A percentile compares a stretch with the other conserved stretches of the same genome.
Conservation (phyloP, 2,113 vertebrate genomes). For the Smithornis capensis region DNA sequence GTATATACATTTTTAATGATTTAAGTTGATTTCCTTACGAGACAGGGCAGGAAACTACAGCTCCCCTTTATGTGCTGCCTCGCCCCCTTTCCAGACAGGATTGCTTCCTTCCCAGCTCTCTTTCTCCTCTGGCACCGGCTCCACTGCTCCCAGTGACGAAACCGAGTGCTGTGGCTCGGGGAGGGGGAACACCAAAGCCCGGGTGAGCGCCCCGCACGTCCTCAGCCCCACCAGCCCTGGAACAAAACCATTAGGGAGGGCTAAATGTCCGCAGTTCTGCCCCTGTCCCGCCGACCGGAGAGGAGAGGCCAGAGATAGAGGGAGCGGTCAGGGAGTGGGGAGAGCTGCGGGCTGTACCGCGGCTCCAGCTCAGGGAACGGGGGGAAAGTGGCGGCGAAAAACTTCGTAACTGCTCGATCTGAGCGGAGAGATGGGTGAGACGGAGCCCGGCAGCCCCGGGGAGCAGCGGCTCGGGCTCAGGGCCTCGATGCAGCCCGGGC, state of each 20-base stretch:
- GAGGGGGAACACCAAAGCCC: neutral
- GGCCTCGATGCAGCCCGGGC: neutral
- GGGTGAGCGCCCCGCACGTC: neutral
- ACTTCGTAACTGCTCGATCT: neutral
- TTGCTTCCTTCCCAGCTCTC: neutral
- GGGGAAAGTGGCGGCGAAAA: neutral
- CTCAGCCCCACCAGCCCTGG: neutral
- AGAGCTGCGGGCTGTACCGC: neutral
- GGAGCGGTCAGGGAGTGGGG: neutral
- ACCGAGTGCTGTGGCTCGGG: neutral
- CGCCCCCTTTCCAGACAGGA: neutral
- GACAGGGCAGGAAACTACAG: slow-evolving; percentile 10
- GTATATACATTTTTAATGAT: neutral
- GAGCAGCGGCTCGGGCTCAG: neutral
- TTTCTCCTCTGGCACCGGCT: neutral
- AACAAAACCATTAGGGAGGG: neutral
- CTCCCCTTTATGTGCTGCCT: neutral
- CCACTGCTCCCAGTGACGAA: neutral
- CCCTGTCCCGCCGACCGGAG: neutral
- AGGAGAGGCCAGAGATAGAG: neutral
- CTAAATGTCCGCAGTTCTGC: neutral
- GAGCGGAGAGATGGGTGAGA: neutral
- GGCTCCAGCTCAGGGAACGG: neutral
- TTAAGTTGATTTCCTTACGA: neutral
- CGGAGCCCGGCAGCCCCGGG: too few relatives aligned